Base-by-base conservation (phyloP, 2,797 vertebrate species). In the Cichlasoma orientale region DNA sequence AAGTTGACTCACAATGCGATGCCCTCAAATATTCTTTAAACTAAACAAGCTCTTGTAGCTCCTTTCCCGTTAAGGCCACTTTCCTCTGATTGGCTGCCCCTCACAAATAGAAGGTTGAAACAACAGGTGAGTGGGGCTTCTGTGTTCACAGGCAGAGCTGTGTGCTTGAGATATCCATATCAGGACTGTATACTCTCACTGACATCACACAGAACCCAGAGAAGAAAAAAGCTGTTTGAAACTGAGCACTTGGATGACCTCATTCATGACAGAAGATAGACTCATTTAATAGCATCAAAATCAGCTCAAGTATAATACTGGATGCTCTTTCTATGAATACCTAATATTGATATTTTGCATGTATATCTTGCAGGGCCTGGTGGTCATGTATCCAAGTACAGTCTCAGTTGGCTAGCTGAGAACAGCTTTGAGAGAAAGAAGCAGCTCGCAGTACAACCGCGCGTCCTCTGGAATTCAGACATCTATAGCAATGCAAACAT, bases 401-500 rank as follows among this genome's bases (percentile, higher is more conserved):
- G 90, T 81, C 93, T 98, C 72, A 89, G 95, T 74, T 99, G 98
- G 97, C 92, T 99, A 29, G 83, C 93, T 4, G 93, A 96, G 88
- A 97, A 98, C 95, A 97, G 96, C 93, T 98, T 96, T 3, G 97
- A 98, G 92, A 93, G 92, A 14, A 96, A 95, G 92, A 96, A 95
- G 88, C 90, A 90, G 72, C 93, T 88, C 44, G 72, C 90, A 0
- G 88, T 97, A 38, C 97, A 98, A 72, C 97, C 96, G 0, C 95
- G 96, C 2, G 77, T 96, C 68, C 95, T 97, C 12, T 99, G 98
- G 98, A 96, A 97, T 3, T 93, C 96, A 1, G 92, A 95, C 23
- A 92, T 96, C 88, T 99, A 98, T 86, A 88, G 36, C 21, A 90
- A 93, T 0, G 95, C 97, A 54, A 92, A 95, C 56, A 79, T 97